phyloP scores from a whole-genome alignment of 1,140 invertebrate genomes.

The Scaptomyza graminum region DNA sequence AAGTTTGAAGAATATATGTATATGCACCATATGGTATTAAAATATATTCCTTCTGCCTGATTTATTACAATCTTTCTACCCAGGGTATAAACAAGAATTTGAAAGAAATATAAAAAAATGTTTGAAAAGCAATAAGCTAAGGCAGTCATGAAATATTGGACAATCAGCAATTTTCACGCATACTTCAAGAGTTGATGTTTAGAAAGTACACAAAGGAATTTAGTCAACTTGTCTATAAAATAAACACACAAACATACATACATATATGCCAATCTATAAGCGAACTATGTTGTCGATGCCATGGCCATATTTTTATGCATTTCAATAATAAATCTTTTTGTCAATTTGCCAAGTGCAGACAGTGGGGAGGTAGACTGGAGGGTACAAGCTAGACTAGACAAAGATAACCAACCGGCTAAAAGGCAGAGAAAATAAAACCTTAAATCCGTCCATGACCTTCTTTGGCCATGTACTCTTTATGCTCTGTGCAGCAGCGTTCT shows the following conservation, averaged over 20 bases:
- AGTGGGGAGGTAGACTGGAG: neutral
- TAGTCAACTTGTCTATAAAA: constrained; percentile 17
- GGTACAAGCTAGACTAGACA: constrained; percentile 7
- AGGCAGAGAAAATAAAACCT: constrained; percentile 45
- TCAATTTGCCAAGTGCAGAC: constrained; percentile 64
- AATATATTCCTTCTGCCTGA: no score
- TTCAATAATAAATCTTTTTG: constrained; percentile 78
- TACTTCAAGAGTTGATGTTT: constrained; percentile 19
- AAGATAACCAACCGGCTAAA: neutral
- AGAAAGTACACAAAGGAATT: constrained; percentile 30
- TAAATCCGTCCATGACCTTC: constrained; percentile 81
- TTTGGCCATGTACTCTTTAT: constrained; percentile 58
- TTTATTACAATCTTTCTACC: no score
- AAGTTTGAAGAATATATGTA: no score
- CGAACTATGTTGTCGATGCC: constrained; percentile 30
- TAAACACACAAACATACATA: constrained; percentile 21
- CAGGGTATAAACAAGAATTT: neutral
- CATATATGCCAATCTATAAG: constrained; percentile 60
- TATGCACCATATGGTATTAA: no score
- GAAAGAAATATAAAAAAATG: constrained; percentile 13
- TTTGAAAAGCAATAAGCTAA: neutral
- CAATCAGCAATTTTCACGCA: constrained; percentile 34
- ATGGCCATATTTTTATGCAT: constrained; percentile 77
- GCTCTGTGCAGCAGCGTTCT: constrained; percentile 54
- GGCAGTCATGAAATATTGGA: constrained; percentile 20